Percentiles rank a stretch among this genome's conserved stretches.
Conservation (phyloP, 2,797 vertebrate genomes). For the Chloroceryle amazona region DNA sequence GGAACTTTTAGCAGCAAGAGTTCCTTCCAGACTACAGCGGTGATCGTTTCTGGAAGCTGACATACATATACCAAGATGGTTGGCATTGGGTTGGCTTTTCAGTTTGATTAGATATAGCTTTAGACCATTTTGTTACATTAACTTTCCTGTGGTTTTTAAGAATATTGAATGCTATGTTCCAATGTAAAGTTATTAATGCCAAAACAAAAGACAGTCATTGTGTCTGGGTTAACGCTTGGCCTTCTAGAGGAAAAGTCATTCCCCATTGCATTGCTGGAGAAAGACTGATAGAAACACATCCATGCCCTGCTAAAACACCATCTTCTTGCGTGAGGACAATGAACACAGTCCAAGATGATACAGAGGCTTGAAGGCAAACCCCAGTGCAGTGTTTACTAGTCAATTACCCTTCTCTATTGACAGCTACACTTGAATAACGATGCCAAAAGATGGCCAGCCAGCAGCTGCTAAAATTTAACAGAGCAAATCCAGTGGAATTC, state of each 20-base stretch:
- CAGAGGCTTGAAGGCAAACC: background rate
- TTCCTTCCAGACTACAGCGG: background rate
- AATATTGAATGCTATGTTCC: background rate
- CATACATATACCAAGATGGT: background rate
- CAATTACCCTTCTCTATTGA: background rate
- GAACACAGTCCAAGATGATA: background rate
- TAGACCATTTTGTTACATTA: background rate
- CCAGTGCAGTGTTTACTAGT: background rate
- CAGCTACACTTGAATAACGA: background rate
- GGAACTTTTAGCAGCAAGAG: background rate
- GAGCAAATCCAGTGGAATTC: conserved; percentile 44
- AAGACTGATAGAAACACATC: background rate
- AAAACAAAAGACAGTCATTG: background rate
- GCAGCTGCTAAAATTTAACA: conserved; percentile 21
- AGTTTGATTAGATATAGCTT: background rate
- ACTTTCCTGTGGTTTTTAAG: background rate
- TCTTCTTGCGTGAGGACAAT: background rate
- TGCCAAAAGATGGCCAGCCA: background rate
- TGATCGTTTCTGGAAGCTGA: background rate
- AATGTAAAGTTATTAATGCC: background rate
- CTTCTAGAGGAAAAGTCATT: background rate
- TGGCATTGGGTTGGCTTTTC: background rate
- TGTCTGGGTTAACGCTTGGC: background rate
- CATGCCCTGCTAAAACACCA: background rate
- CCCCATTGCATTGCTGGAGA: background rate